Conservation (phyloP, 2,797 vertebrate genomes). For the Emydoidea blandingii region DNA sequence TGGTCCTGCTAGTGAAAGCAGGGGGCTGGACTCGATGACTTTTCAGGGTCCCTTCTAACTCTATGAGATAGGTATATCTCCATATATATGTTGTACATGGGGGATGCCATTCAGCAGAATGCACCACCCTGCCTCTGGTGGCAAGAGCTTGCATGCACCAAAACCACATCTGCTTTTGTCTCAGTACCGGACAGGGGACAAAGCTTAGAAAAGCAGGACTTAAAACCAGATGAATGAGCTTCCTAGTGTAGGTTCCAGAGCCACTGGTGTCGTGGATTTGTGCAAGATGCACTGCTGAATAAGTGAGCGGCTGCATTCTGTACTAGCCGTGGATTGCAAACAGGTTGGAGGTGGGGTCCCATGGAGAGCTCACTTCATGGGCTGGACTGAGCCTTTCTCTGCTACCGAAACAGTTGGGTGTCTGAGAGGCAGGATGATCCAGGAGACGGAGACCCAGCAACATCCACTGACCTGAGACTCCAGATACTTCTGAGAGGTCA, state of each 20-base stretch:
- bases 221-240: no score
- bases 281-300: neutral
- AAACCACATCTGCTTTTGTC: no score
- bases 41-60: no score
- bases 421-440: neutral
- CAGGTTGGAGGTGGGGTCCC: accelerated
- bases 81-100: no score
- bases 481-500: neutral
- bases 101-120: no score
- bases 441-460: neutral
- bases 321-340: neutral
- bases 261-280: neutral
- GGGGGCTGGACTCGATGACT: no score
- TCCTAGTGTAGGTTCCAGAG: accelerated
- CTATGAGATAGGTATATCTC: no score
- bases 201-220: no score
- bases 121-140: no score
- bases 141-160: no score
- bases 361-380: neutral
- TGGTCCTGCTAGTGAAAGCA: no score
- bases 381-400: neutral
- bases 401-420: accelerated
- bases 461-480: neutral
- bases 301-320: neutral
- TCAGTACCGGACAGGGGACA: no score